Evolutionary conservation across 2,888 invertebrate species (phyloP), one percentile per base, ranked within the genome.

Genomic region (Pammene aurita): DNA sequence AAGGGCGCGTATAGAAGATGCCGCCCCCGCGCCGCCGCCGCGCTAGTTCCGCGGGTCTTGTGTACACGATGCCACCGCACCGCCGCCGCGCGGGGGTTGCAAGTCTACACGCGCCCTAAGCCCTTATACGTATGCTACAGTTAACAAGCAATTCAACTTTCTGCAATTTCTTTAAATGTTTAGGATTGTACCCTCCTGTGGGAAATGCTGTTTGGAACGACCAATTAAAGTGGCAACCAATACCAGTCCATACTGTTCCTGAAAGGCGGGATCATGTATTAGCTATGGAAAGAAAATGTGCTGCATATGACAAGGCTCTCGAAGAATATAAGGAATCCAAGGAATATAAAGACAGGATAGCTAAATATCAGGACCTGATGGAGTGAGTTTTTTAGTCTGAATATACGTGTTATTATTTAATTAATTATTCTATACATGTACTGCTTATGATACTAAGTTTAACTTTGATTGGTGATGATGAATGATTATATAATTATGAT

Each of bases 191-290:
- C 83, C 95, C 96, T 5, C 96, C 96, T 0, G 75, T 77, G 5
- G 91, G 86, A 0, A 84, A 87, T 2, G 92, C 95, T 75, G 66
- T 87, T 6, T 96, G 96, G 96, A 92, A 95, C 75, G 46, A 81
- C 0, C 78, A 89, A 14, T 82, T 96, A 5, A 78, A 85, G 54
- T 97, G 96, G 96, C 96, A 96, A 84, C 96, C 96, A 0, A 95
- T 97, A 76, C 96, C 97, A 0, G 93, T 97, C 0, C 96, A 96
- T 76, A 95, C 96, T 0, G 76, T 87, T 0, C 95, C 96, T 0
- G 93, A 94, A 76, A 79, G 82, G 0, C 78, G 92, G 5, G 97
- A 98, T 88, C 85, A 93, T 78, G 80, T 96, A n/a, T 72, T 89
- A 6, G 83, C 86, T 0, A 90, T 90, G 89, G 94, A 95, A 78